Percentiles rank a stretch among this genome's conserved stretches.
These are phyloP conservation scores for Cavia porcellus DNA, from an alignment of 2,113 vertebrate species.

Conservation along the genomic window DNA sequence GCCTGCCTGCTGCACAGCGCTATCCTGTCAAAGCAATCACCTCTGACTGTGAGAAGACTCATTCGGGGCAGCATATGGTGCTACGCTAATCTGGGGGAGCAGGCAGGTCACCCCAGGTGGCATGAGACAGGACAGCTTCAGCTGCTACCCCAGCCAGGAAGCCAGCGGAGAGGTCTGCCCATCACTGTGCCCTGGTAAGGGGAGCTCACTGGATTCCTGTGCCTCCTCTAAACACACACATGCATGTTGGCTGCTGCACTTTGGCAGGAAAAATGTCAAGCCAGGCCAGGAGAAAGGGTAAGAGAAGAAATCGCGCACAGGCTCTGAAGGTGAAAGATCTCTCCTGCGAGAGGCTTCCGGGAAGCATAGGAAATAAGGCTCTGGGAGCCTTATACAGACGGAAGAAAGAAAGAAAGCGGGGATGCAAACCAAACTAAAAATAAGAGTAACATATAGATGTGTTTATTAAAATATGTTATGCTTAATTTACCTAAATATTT, in stretches of 20 bases:
- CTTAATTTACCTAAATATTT: conserved; percentile 16
- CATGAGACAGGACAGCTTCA: not conserved
- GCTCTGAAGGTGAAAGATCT: not conserved
- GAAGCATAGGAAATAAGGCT: not conserved
- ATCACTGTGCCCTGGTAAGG: no score
- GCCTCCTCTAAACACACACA: conserved; percentile 20
- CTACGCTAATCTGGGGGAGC: conserved; percentile 49
- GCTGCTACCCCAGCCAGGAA: conserved; percentile 41
- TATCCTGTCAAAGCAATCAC: conserved; percentile 78
- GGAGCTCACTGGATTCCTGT: not conserved
- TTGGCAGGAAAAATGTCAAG: not conserved
- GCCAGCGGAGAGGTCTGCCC: no score
- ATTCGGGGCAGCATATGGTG: conserved; percentile 64
- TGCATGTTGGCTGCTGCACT: not conserved
- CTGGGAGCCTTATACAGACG: not conserved
- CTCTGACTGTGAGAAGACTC: conserved; percentile 64
- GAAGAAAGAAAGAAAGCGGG: not conserved
- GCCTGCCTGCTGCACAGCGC: conserved; percentile 75
- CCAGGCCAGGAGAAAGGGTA: not conserved
- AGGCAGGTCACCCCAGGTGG: conserved; percentile 15
- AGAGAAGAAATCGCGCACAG: not conserved
- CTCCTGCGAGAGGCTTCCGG: not conserved
- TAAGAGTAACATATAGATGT: not conserved
- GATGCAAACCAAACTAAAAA: conserved; percentile 16
- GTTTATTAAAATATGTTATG: not conserved